These are phyloP conservation scores for Lasiommata megera DNA, from an alignment of 2,888 invertebrate species.

Conservation along the genomic window DNA sequence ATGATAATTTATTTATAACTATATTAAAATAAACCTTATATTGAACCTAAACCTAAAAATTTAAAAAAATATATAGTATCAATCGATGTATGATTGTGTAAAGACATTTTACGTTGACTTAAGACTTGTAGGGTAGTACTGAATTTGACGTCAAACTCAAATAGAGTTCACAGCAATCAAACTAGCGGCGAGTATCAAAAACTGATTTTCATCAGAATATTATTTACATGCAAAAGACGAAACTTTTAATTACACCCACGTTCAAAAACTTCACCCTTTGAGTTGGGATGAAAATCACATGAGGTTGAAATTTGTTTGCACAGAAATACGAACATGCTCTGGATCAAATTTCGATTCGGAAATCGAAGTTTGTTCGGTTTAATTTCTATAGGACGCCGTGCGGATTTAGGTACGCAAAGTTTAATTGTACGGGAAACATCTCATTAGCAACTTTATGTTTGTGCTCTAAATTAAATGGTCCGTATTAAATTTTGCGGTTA, in stretches of 20 bases:
- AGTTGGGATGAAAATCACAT: slow-evolving; percentile 43
- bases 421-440: slow-evolving; percentile 31
- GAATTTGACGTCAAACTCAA: not conserved
- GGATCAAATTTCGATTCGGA: slow-evolving; percentile 32
- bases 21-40: too few relatives aligned
- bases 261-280: slow-evolving; percentile 41
- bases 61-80: too few relatives aligned
- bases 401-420: slow-evolving; percentile 27
- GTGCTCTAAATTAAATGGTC: slow-evolving; percentile 3
- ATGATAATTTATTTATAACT: too few relatives aligned
- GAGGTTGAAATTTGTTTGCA: slow-evolving; percentile 37
- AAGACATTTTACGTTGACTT: too few relatives aligned
- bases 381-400: slow-evolving; percentile 20
- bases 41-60: too few relatives aligned
- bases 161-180: not conserved
- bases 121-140: too few relatives aligned
- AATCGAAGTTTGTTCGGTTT: slow-evolving; percentile 32
- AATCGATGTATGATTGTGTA: too few relatives aligned
- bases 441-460: slow-evolving; percentile 17
- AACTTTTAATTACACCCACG: slow-evolving; percentile 45
- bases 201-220: slow-evolving; percentile 27
- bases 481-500: not conserved
- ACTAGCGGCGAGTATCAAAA: slow-evolving; percentile 14
- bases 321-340: slow-evolving; percentile 29
- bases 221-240: slow-evolving; percentile 43